A percentile compares a stretch with the other conserved stretches of the same genome.
Conservation (phyloP, 2,888 invertebrate genomes). For the Apoderus coryli region DNA sequence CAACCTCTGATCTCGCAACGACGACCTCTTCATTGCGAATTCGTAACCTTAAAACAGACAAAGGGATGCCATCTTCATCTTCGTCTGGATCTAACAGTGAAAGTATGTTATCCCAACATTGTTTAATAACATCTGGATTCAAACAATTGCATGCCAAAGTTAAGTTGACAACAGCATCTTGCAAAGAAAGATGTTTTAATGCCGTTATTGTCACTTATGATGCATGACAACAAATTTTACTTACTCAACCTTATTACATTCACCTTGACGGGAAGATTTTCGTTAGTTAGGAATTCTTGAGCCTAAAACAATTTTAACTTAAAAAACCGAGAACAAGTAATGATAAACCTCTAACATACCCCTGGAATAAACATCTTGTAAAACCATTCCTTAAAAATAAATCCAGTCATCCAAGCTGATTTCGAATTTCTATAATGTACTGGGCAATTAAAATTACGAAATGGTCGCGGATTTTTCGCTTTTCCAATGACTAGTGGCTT, state of each 20-base stretch:
- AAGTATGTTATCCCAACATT: constrained; percentile 9
- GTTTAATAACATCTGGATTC: constrained; percentile 7
- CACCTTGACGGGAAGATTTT: constrained; percentile 7
- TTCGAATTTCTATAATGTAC: constrained; percentile 10
- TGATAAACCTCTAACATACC: constrained; percentile 4
- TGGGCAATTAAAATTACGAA: constrained; percentile 11
- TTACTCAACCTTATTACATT: constrained; percentile 8
- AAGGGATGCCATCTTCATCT: constrained; percentile 8
- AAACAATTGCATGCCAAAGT: constrained; percentile 8
- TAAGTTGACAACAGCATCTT: constrained; percentile 8
- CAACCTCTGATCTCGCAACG: constrained; percentile 2
- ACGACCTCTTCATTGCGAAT: constrained; percentile 4
- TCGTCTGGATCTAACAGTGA: constrained; percentile 7
- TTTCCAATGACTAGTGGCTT: constrained; percentile 15
- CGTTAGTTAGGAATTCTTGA: constrained; percentile 5
- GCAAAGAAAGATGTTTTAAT: constrained; percentile 8
- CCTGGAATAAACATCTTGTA: constrained; percentile 10
- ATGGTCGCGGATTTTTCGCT: constrained; percentile 10
- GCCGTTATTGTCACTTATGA: constrained; percentile 4
- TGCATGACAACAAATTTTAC: constrained; percentile 1
- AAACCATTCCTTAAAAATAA: constrained; percentile 12
- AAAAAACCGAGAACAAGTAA: constrained; percentile 1
- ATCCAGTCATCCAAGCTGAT: constrained; percentile 13
- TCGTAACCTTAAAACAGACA: constrained; percentile 7
- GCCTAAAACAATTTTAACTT: constrained; percentile 7